A percentile compares a stretch with the other conserved stretches of the same genome.
Evolutionary conservation across 2,113 vertebrate species (phyloP).

Genomic region (Syngnathus floridae): DNA sequence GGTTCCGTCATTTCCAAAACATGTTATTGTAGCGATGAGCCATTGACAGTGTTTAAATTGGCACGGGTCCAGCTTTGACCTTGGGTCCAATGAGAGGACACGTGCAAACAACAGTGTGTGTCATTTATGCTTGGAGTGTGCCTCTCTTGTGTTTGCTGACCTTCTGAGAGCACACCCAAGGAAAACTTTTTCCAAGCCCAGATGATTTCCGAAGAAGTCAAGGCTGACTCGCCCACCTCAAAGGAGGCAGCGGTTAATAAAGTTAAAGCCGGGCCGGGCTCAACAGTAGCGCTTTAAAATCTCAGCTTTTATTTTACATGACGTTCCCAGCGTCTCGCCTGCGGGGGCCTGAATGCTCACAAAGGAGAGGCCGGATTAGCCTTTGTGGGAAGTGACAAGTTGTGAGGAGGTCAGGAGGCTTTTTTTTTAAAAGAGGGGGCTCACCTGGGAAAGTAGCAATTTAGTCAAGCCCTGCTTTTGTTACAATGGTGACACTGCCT

Average conservation of each 20-base stretch:
- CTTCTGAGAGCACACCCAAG: slow-evolving; percentile 1
- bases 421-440: slow-evolving; percentile 15
- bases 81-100: slow-evolving; percentile 41
- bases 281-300: slow-evolving; percentile 36
- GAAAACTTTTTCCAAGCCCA: slow-evolving; percentile 21
- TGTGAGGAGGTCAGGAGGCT: slow-evolving; percentile 31
- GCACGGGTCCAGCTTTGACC: slow-evolving; percentile 34
- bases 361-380: slow-evolving; percentile 46
- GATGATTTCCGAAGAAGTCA: slow-evolving; percentile 30
- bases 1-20: background rate
- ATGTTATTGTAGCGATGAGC: slow-evolving; percentile 24
- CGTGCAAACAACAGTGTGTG: slow-evolving; percentile 35
- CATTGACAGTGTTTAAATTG: slow-evolving; percentile 20
- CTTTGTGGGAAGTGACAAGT: slow-evolving; percentile 56
- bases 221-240: slow-evolving; percentile 27
- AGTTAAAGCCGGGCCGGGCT: slow-evolving; percentile 30
- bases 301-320: slow-evolving; percentile 23
- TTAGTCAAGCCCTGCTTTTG: slow-evolving; percentile 29
- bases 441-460: slow-evolving; percentile 40
- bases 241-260: slow-evolving; percentile 55
- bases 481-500: slow-evolving; percentile 33
- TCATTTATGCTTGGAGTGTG: slow-evolving; percentile 32
- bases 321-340: slow-evolving; percentile 30
- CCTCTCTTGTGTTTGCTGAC: slow-evolving; percentile 26
- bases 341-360: slow-evolving; percentile 40